Conservation (phyloP, 2,113 vertebrate species). For the Micronycteris hirsuta region DNA sequence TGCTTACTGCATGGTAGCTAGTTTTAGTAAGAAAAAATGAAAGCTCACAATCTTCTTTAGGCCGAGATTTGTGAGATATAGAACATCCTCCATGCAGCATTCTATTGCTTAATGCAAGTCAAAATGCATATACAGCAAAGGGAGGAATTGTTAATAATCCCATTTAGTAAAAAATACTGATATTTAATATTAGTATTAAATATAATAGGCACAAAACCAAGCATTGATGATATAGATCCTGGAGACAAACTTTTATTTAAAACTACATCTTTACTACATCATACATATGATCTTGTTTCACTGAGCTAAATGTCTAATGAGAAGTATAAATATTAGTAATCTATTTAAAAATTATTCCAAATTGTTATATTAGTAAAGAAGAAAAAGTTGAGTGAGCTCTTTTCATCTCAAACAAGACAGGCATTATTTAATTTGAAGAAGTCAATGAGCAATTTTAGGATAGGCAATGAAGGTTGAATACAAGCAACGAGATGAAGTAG, state of each 20-base stretch:
- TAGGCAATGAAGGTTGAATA: not conserved
- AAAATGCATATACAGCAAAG: not conserved
- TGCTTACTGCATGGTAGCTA: not conserved
- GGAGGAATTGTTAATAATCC: not conserved
- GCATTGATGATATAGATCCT: not conserved
- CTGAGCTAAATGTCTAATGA: not conserved
- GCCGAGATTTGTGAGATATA: not conserved
- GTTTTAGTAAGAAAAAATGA: not conserved
- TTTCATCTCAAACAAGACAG: not conserved
- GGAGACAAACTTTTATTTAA: not conserved
- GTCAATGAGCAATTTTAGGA: not conserved
- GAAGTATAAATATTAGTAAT: not conserved
- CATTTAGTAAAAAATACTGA: not conserved
- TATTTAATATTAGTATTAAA: not conserved
- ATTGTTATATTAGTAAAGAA: not conserved
- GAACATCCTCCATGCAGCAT: not conserved
- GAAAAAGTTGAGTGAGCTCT: not conserved
- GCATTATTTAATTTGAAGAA: not conserved
- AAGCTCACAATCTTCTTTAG: not conserved
- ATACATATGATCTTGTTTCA: not conserved
- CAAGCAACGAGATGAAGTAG: not conserved
- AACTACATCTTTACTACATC: not conserved
- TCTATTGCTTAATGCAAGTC: not conserved
- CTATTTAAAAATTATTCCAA: not conserved
- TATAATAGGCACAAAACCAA: not conserved